Evolutionary conservation across 1,140 invertebrate genomes (phyloP).

Genomic region (Chrysomallon squamiferum): DNA sequence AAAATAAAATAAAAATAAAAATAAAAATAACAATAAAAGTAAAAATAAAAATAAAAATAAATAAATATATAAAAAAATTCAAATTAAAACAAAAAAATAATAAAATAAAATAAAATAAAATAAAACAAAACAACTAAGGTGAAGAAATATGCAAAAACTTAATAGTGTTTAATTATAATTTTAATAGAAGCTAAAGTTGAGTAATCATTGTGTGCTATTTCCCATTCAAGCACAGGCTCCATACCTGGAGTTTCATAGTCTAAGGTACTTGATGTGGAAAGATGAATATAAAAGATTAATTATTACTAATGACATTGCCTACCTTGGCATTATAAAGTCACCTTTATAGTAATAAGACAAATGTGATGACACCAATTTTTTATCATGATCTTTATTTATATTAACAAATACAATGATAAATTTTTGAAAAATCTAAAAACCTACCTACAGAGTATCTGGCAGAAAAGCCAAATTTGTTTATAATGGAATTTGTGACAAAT

Average conservation of each 20-base stretch:
- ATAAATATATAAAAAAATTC: not conserved
- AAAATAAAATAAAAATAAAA: not conserved
- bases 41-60: not conserved
- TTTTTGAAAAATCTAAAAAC: constrained; percentile 10
- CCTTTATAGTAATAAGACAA: too few species aligned
- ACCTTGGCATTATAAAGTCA: too few species aligned
- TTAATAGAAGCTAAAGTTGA: too few species aligned
- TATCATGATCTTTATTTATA: too few species aligned
- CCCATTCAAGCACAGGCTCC: too few species aligned
- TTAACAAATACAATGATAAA: too few species aligned
- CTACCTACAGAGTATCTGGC: constrained; percentile 30
- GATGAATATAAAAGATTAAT: too few species aligned
- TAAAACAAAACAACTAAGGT: not conserved
- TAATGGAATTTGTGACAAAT: constrained; percentile 72
- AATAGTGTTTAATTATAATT: not conserved
- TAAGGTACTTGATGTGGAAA: too few species aligned
- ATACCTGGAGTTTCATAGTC: too few species aligned
- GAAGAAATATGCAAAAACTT: not conserved
- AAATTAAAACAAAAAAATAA: not conserved
- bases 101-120: not conserved
- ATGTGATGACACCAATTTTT: too few species aligned
- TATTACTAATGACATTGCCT: too few species aligned
- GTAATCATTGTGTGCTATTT: too few species aligned
- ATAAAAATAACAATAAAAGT: not conserved
- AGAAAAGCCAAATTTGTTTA: constrained; percentile 49